phyloP scores from a whole-genome alignment of 2,113 vertebrate species.

The Hippopotamus amphibius region DNA sequence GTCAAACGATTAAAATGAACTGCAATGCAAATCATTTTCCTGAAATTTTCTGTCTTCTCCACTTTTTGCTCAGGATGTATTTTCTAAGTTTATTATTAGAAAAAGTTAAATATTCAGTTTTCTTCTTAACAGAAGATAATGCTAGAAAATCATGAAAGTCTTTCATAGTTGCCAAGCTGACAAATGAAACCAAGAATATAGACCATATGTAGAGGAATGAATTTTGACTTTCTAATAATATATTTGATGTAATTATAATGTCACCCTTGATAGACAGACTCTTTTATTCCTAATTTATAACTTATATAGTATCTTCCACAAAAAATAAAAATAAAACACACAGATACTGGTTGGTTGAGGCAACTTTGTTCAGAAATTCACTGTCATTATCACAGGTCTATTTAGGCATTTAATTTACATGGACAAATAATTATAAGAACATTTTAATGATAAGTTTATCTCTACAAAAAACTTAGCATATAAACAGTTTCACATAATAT shows the following conservation, averaged over 20 bases:
- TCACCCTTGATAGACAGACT: not conserved
- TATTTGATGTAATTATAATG: constrained; percentile 45
- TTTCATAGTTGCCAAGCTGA: constrained; percentile 34
- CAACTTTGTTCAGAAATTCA: not conserved
- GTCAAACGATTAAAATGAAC: not conserved
- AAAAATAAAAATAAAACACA: not conserved
- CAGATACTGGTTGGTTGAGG: not conserved
- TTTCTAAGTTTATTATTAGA: not conserved
- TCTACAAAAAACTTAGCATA: not conserved
- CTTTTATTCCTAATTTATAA: constrained; percentile 43
- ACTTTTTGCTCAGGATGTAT: not conserved
- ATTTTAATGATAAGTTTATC: not conserved
- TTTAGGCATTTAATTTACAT: not conserved
- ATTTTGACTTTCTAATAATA: constrained; percentile 44
- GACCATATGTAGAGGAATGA: not conserved
- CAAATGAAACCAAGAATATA: constrained; percentile 2
- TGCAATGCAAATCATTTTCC: not conserved
- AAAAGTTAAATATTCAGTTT: not conserved
- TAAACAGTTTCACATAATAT: not conserved
- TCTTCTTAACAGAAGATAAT: constrained; percentile 15
- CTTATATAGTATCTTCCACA: not conserved
- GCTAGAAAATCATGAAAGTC: not conserved
- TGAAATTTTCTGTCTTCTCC: not conserved
- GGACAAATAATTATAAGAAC: not conserved
- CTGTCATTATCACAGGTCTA: not conserved